Base-by-base conservation (phyloP, 1,140 invertebrate species). In the Papilio polytes region DNA sequence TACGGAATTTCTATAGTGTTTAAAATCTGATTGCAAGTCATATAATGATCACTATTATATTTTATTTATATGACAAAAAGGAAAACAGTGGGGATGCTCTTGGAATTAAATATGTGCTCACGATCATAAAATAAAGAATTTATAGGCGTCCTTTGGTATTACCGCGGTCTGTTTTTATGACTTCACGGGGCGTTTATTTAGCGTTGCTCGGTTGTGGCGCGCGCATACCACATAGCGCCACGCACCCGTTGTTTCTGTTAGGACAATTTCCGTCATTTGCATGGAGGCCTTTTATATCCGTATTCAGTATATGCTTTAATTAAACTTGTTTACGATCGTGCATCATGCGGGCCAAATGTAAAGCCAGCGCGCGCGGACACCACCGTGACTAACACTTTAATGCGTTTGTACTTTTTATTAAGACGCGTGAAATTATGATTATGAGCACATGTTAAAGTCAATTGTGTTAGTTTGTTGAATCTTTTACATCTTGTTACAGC, bases 81-180 rank as follows among this genome's bases (percentile, higher is more conserved):
- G 87, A 89, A 90, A 93, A 91, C 89, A 92, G 87, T 87, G 86
- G 83, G 89, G 88, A 90, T 87, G 86, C 87, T 91, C 87, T 92
- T 88, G 88, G 89, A 92, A 94, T 94, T 94, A 92, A 94, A 94
- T 94, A 94, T 94, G 90, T 93, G 88, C 88, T 88, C 84, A 88
- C 87, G 85, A 94, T 92, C 89, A 91, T 94, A 94, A 94, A 94
- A 94, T 92, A 91, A 92, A 93, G 92, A 93, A 94, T 94, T 94
- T 93, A 94, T 93, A 91, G 91, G 86, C 87, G 89, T 92, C 92
- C 91, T 93, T 92, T 91, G 90, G 88, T 90, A 91, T 93, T 91
- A 93, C 88, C 86, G 89, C 89, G 92, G 90, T 87, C 87, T 85
- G 89, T 84, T 90, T 94, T 94, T 94, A 94, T 90, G 89, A 89